phyloP scores from a whole-genome alignment of 2,797 vertebrate species.

The Ciconia nigra region DNA sequence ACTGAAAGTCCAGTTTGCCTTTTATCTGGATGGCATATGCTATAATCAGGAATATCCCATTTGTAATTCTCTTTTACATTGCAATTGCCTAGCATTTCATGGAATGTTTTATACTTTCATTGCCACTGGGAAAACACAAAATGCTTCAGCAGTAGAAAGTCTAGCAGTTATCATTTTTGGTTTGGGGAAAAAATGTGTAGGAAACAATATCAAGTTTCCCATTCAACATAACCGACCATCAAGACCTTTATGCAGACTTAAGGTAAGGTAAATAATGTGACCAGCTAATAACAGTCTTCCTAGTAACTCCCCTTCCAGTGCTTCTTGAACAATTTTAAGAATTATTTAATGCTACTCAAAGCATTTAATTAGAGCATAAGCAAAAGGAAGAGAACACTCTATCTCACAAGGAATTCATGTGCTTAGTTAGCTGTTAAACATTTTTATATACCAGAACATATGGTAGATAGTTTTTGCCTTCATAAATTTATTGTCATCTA shows the following conservation, averaged over 20 bases:
- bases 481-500: neutral
- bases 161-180: neutral
- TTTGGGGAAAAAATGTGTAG: neutral
- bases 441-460: neutral
- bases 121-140: neutral
- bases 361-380: constrained; percentile 4
- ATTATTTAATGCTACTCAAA: neutral
- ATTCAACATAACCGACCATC: neutral
- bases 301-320: neutral
- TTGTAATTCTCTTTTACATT: neutral
- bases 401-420: neutral
- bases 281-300: neutral
- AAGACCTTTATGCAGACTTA: neutral
- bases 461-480: neutral
- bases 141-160: neutral
- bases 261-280: neutral
- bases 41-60: neutral
- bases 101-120: neutral
- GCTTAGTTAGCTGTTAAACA: neutral
- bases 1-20: neutral
- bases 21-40: neutral
- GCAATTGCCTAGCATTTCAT: neutral
- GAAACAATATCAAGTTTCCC: neutral
- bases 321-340: neutral
- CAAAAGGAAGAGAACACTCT: neutral